Evolutionary conservation across 2,113 vertebrate species (phyloP).

Genomic region (Nothoprocta pentlandii): DNA sequence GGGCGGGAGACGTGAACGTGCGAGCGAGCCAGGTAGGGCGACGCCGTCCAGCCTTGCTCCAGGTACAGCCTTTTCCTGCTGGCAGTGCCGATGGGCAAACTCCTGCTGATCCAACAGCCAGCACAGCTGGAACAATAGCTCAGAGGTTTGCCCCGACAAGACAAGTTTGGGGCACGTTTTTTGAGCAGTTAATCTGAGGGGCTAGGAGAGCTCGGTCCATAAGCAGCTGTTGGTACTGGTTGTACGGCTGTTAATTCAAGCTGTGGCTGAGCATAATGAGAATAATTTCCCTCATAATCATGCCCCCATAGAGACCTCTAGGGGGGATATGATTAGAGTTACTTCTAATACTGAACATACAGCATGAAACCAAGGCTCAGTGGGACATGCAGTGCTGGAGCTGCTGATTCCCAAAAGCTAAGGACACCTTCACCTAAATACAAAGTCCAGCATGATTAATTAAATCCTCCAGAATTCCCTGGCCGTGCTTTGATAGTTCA

Average conservation of each 20-base stretch:
- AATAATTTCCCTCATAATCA: background rate
- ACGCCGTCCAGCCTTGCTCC: background rate
- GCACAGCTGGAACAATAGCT: background rate
- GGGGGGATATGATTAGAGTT: rapidly evolving
- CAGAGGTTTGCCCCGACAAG: background rate
- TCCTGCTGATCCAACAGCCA: background rate
- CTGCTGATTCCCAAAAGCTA: background rate
- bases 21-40: conserved; percentile 88
- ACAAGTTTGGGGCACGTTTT: background rate
- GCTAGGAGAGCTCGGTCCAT: background rate
- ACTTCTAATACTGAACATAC: rapidly evolving
- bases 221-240: background rate
- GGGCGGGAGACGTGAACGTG: conserved; percentile 89
- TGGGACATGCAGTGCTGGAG: rapidly evolving
- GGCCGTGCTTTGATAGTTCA: background rate
- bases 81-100: background rate
- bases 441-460: too few species aligned
- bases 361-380: rapidly evolving
- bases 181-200: background rate
- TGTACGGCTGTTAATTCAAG: rapidly evolving
- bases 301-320: background rate
- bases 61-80: conserved; percentile 74
- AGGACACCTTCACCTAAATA: background rate
- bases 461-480: background rate
- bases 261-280: background rate